These are phyloP conservation scores for Chromis chromis DNA, from an alignment of 2,797 vertebrate species.

Conservation along the genomic window DNA sequence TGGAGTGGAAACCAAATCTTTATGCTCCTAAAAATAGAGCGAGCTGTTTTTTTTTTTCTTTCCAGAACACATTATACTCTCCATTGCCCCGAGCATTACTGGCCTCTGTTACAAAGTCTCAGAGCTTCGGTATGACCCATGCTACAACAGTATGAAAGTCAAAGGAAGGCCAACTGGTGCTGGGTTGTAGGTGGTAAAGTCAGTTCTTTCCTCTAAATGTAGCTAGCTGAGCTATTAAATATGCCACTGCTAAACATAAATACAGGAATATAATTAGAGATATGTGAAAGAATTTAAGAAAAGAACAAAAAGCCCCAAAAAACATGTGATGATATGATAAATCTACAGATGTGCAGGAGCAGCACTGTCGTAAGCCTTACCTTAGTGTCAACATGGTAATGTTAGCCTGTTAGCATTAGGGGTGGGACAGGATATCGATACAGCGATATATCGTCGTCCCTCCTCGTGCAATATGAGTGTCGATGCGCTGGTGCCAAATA, in stretches of 20 bases:
- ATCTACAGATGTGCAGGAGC: too few species aligned
- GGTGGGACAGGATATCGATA: too few species aligned
- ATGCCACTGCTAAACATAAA: background rate
- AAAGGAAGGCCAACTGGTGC: conserved; percentile 43
- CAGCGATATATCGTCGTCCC: too few species aligned
- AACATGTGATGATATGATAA: too few species aligned
- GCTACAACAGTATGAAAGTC: conserved; percentile 41
- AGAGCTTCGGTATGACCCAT: conserved; percentile 63
- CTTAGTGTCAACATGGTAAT: background rate
- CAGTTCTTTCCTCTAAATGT: conserved; percentile 3
- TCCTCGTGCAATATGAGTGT: too few species aligned
- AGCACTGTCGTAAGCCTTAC: too few species aligned
- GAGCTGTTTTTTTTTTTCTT: conserved; percentile 67
- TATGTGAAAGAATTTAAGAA: background rate
- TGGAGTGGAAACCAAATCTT: conserved; percentile 80
- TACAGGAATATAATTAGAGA: background rate
- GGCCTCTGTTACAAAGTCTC: conserved; percentile 63
- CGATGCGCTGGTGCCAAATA: too few species aligned
- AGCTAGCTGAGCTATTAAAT: conserved; percentile 6
- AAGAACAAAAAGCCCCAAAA: background rate
- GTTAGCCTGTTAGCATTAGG: background rate
- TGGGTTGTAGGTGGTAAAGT: conserved; percentile 7
- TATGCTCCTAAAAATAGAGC: conserved; percentile 78
- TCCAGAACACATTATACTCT: conserved; percentile 70
- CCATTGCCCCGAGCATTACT: conserved; percentile 59